Evolutionary conservation across 2,797 vertebrate species (phyloP), one percentile per base, ranked within the genome.

Genomic region (Pelodytes ibericus): DNA sequence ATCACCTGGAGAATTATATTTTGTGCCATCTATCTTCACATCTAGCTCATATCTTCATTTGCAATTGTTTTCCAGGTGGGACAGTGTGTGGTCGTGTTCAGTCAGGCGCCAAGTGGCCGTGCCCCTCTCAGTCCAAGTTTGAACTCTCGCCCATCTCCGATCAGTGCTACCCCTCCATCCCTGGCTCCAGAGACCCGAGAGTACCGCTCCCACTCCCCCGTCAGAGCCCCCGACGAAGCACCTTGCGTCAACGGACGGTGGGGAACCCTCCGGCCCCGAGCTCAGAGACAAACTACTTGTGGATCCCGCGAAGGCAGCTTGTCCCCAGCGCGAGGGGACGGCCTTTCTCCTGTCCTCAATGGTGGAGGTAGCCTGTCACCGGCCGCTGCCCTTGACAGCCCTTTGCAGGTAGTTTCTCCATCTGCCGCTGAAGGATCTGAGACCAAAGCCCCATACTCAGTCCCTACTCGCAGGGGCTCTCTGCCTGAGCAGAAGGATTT

Each of bases 61-160:
- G n/a, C n/a, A n/a, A 24, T 82, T 76, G 59, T 74, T 75, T 77
- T 81, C 18, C 81, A 99, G 97, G 97, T 99, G 78, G 98, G 97
- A 13, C 95, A 97, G 83, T 98, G 98, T 11, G 97, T 99, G 56
- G 97, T 99, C 83, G 97, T 99, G 56, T 99, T 99, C 86, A 99
- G 97, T 75, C 98, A 99, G 87, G 97, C 98, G 11, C 96, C 97
- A 3, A 98, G 95, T 0, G 98, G 98, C 2, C 93, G 96, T 3
- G 96, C 97, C 1, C 97, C 98, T 0, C 95, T 99, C 36, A 99
- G 98, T 82, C 98, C 98, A 59, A 99, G 97, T 88, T 84, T 99
- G 71, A 98, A 98, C 85, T 99, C 98, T 0, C 95, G 97, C 11
- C 98, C 98, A 0, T 99, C 98, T 20, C 98, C 98, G 24, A 99